Evolutionary conservation across 2,113 vertebrate species (phyloP), one percentile per base, ranked within the genome.

Genomic region (Neotoma lepida): DNA sequence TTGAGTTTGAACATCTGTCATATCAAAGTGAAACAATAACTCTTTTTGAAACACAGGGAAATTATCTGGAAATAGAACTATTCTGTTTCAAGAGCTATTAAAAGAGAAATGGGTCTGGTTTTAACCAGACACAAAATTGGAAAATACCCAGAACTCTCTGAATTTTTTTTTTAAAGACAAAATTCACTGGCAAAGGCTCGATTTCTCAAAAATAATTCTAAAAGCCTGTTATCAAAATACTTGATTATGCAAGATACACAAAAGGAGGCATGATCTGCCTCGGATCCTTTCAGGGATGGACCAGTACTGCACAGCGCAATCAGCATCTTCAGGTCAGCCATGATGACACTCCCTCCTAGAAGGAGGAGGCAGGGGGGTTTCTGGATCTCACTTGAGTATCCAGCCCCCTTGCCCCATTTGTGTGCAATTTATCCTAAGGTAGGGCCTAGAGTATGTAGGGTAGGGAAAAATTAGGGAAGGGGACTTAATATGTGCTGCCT

Each of bases 1-100:
- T 77, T 71, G 54, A 96, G 39, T 86, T 61, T 81, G 91, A 95
- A 91, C 63, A 94, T 85, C 78, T 94, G 90, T 78, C 94, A 71
- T n/a, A 80, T 87, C 15, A 73, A 73, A 94, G 44, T 68, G 56
- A 86, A 91, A 94, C 61, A 88, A 92, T 92, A 28, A 22, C 44
- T 91, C 33, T 54, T 82, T 78, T 56, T 77, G 54, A 86, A 94
- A 71, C 61, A 71, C 6, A 30, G 61, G 68, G 86, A 95, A 80
- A 90, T 87, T 63, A 63, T 85, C 68, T 91, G 63, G 61, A 94
- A 91, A 95, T 73, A 96, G 70, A 89, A 84, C 10, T 78, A 22
- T 94, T 84, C 26, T 20, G 56, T 81, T 94, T 95, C 66, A 63
- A 94, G 66, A n/a, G 44, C 64, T 88, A 56, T 95, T 68, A 76